A percentile compares a stretch with the other conserved stretches of the same genome.
These are phyloP conservation scores for Echeneis naucrates DNA, from an alignment of 2,797 vertebrate genomes.

Conservation along the genomic window DNA sequence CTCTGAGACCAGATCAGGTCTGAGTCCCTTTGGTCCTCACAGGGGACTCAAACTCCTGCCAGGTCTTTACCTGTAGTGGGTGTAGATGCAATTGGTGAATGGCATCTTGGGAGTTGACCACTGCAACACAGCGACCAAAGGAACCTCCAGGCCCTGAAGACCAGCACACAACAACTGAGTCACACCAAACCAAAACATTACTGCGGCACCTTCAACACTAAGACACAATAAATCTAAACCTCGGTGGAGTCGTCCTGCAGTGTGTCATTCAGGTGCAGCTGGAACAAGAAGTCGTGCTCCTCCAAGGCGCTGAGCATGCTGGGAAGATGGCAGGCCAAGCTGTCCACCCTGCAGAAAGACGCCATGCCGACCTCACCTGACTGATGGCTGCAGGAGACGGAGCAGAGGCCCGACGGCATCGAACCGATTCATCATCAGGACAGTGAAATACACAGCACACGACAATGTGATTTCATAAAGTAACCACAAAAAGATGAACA, in stretches of 20 bases:
- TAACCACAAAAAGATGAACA: too few species aligned
- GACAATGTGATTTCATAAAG: too few species aligned
- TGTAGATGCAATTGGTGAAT: slow-evolving; percentile 94
- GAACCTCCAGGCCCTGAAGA: slow-evolving; percentile 91
- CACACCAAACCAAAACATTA: background rate
- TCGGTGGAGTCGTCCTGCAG: slow-evolving; percentile 87
- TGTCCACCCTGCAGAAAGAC: slow-evolving; percentile 90
- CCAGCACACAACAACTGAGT: background rate
- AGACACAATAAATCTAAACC: slow-evolving; percentile 65
- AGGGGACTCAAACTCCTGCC: too few species aligned
- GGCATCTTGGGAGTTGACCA: slow-evolving; percentile 95
- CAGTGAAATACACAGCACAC: too few species aligned
- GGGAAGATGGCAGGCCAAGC: slow-evolving; percentile 86
- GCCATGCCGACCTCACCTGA: slow-evolving; percentile 93
- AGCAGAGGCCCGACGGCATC: too few species aligned
- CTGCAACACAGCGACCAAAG: slow-evolving; percentile 91
- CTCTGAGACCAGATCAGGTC: too few species aligned
- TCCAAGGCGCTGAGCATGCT: slow-evolving; percentile 92
- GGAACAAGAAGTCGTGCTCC: slow-evolving; percentile 95
- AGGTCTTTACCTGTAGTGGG: slow-evolving; percentile 86
- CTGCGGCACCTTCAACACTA: background rate
- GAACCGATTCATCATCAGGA: too few species aligned
- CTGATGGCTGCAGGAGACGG: slow-evolving; percentile 85
- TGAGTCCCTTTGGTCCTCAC: too few species aligned
- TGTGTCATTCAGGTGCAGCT: slow-evolving; percentile 89